phyloP scores from a whole-genome alignment of 2,888 invertebrate genomes.

The Drosophila prostipennis region DNA sequence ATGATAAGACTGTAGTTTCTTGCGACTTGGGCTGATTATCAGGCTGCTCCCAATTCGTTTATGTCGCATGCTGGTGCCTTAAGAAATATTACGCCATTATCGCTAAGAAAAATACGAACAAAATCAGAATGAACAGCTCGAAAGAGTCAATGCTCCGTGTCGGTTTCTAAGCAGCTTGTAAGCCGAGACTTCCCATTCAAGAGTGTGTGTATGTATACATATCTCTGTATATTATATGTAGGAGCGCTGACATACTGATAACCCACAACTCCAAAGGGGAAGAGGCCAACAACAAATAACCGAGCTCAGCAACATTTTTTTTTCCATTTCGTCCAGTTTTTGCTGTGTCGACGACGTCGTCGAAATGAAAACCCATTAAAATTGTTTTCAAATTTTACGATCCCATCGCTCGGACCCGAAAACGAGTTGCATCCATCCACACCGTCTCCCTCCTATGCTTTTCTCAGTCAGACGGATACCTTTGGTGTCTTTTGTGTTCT shows the following conservation, averaged over 20 bases:
- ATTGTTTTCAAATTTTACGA: slow-evolving; percentile 69
- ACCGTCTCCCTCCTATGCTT: slow-evolving; percentile 29
- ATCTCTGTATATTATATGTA: slow-evolving; percentile 36
- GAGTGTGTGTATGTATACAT: slow-evolving; percentile 11
- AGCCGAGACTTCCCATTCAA: slow-evolving; percentile 56
- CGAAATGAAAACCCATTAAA: slow-evolving; percentile 74
- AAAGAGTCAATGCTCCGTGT: slow-evolving; percentile 48
- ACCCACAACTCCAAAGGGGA: slow-evolving; percentile 63
- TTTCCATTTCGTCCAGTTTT: slow-evolving; percentile 19
- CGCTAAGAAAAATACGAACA: slow-evolving; percentile 21
- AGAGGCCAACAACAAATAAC: slow-evolving; percentile 36
- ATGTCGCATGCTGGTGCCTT: slow-evolving; percentile 43
- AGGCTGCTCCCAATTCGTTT: slow-evolving; percentile 36
- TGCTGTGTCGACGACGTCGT: slow-evolving; percentile 30
- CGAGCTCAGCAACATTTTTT: slow-evolving; percentile 69
- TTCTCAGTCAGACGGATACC: slow-evolving; percentile 10
- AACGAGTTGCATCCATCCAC: slow-evolving; percentile 66
- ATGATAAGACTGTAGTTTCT: slow-evolving; percentile 54
- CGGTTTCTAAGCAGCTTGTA: slow-evolving; percentile 68
- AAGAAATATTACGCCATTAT: slow-evolving; percentile 29
- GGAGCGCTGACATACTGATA: slow-evolving; percentile 51
- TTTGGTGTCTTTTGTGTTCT: slow-evolving; percentile 6
- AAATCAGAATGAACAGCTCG: slow-evolving; percentile 28
- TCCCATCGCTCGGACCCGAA: slow-evolving; percentile 49
- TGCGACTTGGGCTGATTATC: slow-evolving; percentile 27